Evolutionary conservation across 2,888 invertebrate genomes (phyloP), one percentile per base, ranked within the genome.

Genomic region (Drosophila nr. perissopoda): DNA sequence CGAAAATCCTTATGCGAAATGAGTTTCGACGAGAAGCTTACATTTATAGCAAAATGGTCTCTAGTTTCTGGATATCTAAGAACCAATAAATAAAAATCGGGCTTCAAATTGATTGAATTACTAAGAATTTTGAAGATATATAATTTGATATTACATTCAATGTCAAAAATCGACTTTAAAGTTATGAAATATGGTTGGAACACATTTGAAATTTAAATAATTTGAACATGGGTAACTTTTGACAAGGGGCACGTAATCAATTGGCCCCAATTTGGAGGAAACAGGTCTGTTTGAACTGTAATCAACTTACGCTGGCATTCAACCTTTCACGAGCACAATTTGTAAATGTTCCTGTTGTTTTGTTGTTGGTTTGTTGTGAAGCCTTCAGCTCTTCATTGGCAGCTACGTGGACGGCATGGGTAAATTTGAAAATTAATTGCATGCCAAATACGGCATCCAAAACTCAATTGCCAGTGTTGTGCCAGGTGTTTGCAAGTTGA

Each of bases 391-490:
- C 29, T 54, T 72, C 65, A 78, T 62, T 59, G 62, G 16, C 57
- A 62, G 49, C 31, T 74, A 74, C 74, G 79, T 74, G 76, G 33
- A 45, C 8, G 53, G 79, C 61, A 61, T 68, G 34, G 27, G 27
- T 45, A 40, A 68, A 60, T 64, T 40, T 16, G 49, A 31, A 66
- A 56, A 68, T 74, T 79, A 73, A 73, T 74, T 73, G 60, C 51
- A 16, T 34, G 49, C 40, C 49, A 61, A 71, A 34, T 45, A 36
- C 16, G 33, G 29, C 48, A n/a, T 25, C 51, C 52, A 40, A 56
- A 45, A 27, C 49, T 27, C 29, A 59, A 56, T 31, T 63, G 31
- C 29, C 8, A 31, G 34, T 56, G 8, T 27, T 36, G 18, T 13
- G 52, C 8, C 51, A 34, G 16, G 13, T 29, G 5, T n/a, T 31